Conservation (phyloP, 2,888 invertebrate genomes). For the Incurvaria masculella region DNA sequence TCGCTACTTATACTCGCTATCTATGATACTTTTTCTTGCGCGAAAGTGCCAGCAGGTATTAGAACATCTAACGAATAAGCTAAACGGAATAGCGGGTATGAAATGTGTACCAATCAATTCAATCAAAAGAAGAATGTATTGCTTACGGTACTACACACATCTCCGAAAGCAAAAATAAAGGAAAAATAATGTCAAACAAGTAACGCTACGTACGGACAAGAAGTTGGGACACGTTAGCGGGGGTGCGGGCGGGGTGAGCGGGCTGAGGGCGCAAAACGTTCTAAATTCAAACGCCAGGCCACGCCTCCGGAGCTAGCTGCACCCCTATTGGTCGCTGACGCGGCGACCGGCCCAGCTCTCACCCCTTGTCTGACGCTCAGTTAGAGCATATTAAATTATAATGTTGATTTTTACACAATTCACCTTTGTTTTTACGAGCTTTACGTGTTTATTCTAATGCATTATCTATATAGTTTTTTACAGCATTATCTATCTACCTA, state of each 20-base stretch:
- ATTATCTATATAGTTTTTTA: too few relatives aligned
- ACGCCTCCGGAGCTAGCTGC: slow-evolving; percentile 30
- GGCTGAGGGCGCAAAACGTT: slow-evolving; percentile 24
- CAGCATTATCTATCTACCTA: too few relatives aligned
- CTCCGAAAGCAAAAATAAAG: neutral
- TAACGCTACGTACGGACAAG: slow-evolving; percentile 5
- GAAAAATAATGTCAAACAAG: slow-evolving; percentile 5
- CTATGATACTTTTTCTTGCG: too few relatives aligned
- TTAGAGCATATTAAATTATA: slow-evolving; percentile 46
- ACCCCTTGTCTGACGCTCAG: slow-evolving; percentile 25
- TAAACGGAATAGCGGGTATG: too few relatives aligned
- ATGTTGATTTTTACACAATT: slow-evolving; percentile 25
- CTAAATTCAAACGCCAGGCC: slow-evolving; percentile 33
- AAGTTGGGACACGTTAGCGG: slow-evolving; percentile 3
- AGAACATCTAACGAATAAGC: too few relatives aligned
- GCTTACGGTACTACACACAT: too few relatives aligned
- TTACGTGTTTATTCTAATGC: too few relatives aligned
- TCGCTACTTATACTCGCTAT: too few relatives aligned
- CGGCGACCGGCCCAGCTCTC: slow-evolving; percentile 41
- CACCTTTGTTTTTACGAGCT: too few relatives aligned
- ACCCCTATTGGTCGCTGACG: slow-evolving; percentile 34
- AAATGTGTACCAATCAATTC: too few relatives aligned
- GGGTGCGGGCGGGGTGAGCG: slow-evolving; percentile 30
- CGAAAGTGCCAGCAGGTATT: too few relatives aligned
- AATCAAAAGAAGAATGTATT: too few relatives aligned